These are phyloP conservation scores for Portevinia maculata DNA, from an alignment of 2,888 invertebrate species.

Conservation along the genomic window DNA sequence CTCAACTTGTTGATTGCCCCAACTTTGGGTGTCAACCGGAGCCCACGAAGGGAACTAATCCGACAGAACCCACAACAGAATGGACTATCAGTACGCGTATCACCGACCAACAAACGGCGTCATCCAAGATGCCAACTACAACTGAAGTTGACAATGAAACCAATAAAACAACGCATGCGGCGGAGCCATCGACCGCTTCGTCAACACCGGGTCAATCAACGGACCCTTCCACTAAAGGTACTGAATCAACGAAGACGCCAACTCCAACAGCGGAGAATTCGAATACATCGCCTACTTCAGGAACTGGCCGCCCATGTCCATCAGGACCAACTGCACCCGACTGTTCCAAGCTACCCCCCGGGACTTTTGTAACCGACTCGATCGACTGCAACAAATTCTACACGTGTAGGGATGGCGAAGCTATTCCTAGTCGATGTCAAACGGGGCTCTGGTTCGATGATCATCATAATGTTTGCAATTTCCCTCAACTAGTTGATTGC, in stretches of 20 bases:
- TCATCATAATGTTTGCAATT: not conserved
- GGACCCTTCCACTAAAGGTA: too few relatives aligned
- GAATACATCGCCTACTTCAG: not conserved
- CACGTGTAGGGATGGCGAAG: conserved; percentile 1
- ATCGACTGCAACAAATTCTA: conserved; percentile 52
- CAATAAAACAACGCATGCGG: too few relatives aligned
- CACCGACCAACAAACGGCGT: too few relatives aligned
- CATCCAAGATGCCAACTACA: too few relatives aligned
- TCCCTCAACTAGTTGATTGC: conserved; percentile 25
- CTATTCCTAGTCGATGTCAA: not conserved
- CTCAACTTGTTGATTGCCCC: conserved; percentile 30
- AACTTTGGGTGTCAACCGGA: conserved; percentile 29
- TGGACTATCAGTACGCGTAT: too few relatives aligned
- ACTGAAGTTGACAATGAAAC: too few relatives aligned
- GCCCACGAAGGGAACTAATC: not conserved
- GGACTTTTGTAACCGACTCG: conserved; percentile 10
- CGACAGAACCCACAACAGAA: not conserved
- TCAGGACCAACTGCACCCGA: not conserved
- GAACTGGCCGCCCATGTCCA: conserved; percentile 10
- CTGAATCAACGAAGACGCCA: not conserved
- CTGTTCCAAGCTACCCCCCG: conserved; percentile 8
- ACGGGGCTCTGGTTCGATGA: conserved; percentile 42
- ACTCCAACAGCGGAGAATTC: not conserved
- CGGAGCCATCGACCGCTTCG: too few relatives aligned
- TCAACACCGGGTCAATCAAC: too few relatives aligned